A percentile compares a stretch with the other conserved stretches of the same genome.
Conservation (phyloP, 2,113 vertebrate species). For the Sphaerodactylus townsendi region DNA sequence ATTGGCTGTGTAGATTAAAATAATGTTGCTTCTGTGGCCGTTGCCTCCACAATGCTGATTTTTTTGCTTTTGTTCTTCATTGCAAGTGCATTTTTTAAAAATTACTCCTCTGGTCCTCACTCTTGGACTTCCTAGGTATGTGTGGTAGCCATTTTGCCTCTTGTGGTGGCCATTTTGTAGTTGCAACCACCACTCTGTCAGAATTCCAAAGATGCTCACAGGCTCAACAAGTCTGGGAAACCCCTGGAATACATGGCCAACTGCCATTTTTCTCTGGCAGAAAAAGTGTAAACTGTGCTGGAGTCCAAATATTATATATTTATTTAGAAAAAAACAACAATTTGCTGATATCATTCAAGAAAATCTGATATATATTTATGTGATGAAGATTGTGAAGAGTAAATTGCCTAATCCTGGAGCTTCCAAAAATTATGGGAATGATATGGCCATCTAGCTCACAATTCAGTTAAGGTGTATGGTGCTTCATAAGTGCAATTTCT, state of each 20-base stretch:
- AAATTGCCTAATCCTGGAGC: neutral
- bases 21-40: too few relatives aligned
- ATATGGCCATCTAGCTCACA: neutral
- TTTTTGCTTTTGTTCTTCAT: too few relatives aligned
- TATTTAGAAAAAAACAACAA: neutral
- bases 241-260: neutral
- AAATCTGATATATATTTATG: neutral
- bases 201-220: too few relatives aligned
- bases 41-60: too few relatives aligned
- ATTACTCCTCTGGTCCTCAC: too few relatives aligned
- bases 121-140: too few relatives aligned
- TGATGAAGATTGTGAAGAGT: neutral
- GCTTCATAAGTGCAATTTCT: neutral
- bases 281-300: neutral
- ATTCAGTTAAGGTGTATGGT: neutral
- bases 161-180: too few relatives aligned
- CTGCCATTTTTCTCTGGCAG: neutral
- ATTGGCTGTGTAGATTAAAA: too few relatives aligned
- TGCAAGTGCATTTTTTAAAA: too few relatives aligned
- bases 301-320: neutral
- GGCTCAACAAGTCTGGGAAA: too few relatives aligned
- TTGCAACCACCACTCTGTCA: too few relatives aligned
- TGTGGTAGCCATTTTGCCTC: too few relatives aligned
- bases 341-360: conserved; percentile 1
- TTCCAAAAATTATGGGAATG: neutral